These are phyloP conservation scores for Aphelenchoides bicaudatus DNA, from an alignment of 2,888 invertebrate genomes.

Conservation along the genomic window DNA sequence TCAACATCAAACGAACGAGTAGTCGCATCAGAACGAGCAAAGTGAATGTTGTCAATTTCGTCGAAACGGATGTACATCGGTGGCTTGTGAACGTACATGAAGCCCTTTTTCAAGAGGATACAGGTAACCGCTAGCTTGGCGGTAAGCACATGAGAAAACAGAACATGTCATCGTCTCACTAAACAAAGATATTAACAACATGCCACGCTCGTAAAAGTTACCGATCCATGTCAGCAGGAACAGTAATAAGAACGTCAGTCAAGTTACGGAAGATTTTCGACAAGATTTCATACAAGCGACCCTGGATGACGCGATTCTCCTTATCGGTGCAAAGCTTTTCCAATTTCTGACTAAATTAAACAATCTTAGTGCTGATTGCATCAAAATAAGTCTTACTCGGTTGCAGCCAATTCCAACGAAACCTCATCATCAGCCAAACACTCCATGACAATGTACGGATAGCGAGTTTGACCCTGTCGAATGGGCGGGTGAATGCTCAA, in stretches of 20 bases:
- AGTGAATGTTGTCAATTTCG: slow-evolving; percentile 67
- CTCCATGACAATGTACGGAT: slow-evolving; percentile 87
- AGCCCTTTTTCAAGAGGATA: slow-evolving; percentile 92
- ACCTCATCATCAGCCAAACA: slow-evolving; percentile 92
- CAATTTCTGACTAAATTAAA: slow-evolving; percentile 71
- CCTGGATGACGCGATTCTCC: slow-evolving; percentile 80
- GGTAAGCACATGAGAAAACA: slow-evolving; percentile 83
- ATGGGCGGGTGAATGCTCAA: slow-evolving; percentile 86
- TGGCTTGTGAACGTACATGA: slow-evolving; percentile 97
- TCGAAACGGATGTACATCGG: slow-evolving; percentile 96
- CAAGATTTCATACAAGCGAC: slow-evolving; percentile 88
- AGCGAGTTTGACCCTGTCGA: slow-evolving; percentile 96
- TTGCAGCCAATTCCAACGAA: slow-evolving; percentile 73
- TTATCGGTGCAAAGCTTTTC: slow-evolving; percentile 89
- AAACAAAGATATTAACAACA: not conserved
- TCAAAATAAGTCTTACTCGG: slow-evolving; percentile 25
- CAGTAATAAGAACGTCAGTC: slow-evolving; percentile 86
- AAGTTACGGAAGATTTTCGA: slow-evolving; percentile 94
- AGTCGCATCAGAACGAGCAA: slow-evolving; percentile 63
- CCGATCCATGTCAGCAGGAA: slow-evolving; percentile 88
- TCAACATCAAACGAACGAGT: slow-evolving; percentile 66
- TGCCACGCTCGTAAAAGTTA: slow-evolving; percentile 61
- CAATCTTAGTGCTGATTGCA: not conserved
- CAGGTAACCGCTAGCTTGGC: slow-evolving; percentile 90
- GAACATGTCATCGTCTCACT: slow-evolving; percentile 16